Conservation (phyloP, 2,113 vertebrate species). For the Tricholaema leucomelas region DNA sequence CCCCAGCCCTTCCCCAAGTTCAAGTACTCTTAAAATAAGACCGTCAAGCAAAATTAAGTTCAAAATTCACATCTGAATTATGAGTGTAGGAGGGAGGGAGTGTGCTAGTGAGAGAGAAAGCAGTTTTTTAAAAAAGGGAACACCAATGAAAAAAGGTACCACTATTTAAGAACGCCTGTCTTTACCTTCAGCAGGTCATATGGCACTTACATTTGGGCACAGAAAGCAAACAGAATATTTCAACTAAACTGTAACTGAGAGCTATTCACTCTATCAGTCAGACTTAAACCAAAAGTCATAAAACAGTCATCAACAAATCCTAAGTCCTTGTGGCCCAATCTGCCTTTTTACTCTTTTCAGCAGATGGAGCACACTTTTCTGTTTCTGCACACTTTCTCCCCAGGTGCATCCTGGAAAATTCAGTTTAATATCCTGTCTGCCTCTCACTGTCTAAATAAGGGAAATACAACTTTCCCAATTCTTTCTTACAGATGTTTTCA, state of each 20-base stretch:
- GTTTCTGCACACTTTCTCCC: not conserved
- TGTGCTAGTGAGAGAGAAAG: not conserved
- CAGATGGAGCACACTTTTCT: not conserved
- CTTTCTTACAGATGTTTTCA: accelerated
- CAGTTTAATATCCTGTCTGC: not conserved
- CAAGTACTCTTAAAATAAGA: too few species aligned
- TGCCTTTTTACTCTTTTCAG: not conserved
- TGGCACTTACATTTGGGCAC: not conserved
- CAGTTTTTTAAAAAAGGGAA: not conserved
- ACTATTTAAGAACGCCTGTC: not conserved
- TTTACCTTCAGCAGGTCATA: not conserved
- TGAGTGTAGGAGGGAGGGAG: not conserved
- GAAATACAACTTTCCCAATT: not conserved
- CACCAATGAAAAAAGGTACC: not conserved
- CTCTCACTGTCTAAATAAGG: not conserved
- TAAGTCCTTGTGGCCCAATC: not conserved
- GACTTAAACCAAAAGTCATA: not conserved
- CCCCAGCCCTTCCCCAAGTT: not conserved
- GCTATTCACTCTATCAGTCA: not conserved
- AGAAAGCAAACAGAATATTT: not conserved
- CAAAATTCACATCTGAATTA: not conserved
- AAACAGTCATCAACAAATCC: not conserved
- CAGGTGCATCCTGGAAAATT: not conserved
- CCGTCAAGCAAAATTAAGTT: not conserved
- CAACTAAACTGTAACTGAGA: not conserved